Base-by-base conservation (phyloP, 2,113 vertebrate genomes). In the Colistium nudipinnis region DNA sequence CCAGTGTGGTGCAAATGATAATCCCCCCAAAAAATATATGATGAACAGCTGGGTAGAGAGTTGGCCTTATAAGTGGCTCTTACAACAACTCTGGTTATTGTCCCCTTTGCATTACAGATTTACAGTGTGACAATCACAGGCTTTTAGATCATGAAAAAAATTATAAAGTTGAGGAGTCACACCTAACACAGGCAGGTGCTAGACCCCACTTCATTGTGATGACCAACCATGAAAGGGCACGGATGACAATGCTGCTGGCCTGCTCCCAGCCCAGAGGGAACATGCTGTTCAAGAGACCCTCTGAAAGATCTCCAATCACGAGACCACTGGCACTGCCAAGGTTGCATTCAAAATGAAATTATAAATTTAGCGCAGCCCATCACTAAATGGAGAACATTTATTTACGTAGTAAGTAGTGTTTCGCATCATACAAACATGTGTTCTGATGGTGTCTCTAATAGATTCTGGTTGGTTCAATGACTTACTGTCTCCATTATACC, bases 231-330 rank as follows among this genome's bases (percentile, higher is more conserved):
- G 59, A 67, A 72, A 73, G 70, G 76, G 61, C 76, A 49, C 56
- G 20, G 27, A 74, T 77, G 69, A 79, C 78, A 72, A 28, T 76
- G 63, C 17, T 19, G 41, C 75, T 77, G 76, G 81, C 82, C 48
- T 1, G 8, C 64, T 71, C 70, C 57, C 70, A 75, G 64, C 59
- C 64, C 57, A 0, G 60, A 55, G 66, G 70, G 83, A 81, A 83
- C 81, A 78, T 62, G 60, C 63, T 81, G 62, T 78, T 80, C 70
- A 62, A 64, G 25, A 75, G 74, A 73, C 62, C 48, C 53, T 64
- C 62, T 80, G 65, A 71, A 79, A 65, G 39, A 13, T 1, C 63
- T 82, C 80, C 73, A 82, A 47, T 74, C 76, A 68, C n/a, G 59
- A 69, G 57, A 62, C 63, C 74, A 22, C 28, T 57, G 52, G 45